These are phyloP conservation scores for Branchellion lobata DNA, from an alignment of 2,888 invertebrate species.

Conservation along the genomic window DNA sequence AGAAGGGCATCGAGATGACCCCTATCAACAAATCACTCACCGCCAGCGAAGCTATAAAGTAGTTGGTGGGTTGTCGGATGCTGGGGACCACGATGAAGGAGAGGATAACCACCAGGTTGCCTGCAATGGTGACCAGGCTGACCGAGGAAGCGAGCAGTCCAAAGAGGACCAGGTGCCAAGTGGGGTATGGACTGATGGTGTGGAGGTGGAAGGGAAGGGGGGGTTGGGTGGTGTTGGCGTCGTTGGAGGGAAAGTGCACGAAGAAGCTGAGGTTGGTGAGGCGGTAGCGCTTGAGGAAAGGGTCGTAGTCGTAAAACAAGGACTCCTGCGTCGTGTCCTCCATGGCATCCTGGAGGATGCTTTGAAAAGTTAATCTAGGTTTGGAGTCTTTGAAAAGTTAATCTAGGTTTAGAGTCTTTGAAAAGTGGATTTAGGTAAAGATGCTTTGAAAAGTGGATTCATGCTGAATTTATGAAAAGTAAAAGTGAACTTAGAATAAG, in stretches of 20 bases:
- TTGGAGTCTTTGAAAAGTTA: no score
- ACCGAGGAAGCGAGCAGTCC: constrained; percentile 82
- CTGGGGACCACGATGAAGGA: constrained; percentile 91
- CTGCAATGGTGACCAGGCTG: constrained; percentile 84
- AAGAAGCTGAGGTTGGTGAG: neutral
- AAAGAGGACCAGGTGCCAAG: constrained; percentile 86
- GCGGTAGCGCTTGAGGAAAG: neutral
- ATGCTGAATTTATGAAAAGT: no score
- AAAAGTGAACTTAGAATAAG: no score
- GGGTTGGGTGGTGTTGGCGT: neutral
- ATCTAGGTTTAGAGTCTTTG: no score
- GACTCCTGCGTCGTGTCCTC: neutral
- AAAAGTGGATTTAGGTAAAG: no score
- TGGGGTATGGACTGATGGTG: constrained; percentile 26
- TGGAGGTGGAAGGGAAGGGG: neutral
- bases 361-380: no score
- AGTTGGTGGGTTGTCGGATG: constrained; percentile 83
- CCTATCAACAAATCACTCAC: constrained; percentile 96
- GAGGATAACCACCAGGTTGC: constrained; percentile 89
- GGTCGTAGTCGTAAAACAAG: neutral
- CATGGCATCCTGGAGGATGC: neutral
- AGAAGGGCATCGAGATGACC: constrained; percentile 64
- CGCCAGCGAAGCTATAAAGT: constrained; percentile 96
- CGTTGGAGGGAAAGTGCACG: neutral
- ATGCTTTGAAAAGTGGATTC: no score